Evolutionary conservation across 2,888 invertebrate species (phyloP), one percentile per base, ranked within the genome.

Genomic region (Meiosimyza decipiens): DNA sequence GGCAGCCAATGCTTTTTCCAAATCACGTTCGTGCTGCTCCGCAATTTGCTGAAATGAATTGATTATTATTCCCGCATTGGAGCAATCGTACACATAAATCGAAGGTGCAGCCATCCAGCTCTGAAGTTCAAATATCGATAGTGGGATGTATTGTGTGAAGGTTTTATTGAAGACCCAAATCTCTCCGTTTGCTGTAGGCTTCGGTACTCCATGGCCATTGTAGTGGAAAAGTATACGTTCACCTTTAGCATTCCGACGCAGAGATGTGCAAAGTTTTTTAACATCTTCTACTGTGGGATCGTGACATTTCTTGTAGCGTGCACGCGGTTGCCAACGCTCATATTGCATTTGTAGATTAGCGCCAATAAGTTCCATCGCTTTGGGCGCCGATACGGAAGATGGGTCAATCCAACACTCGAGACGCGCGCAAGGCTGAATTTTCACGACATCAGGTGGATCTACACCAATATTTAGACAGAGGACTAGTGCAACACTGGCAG

Each of bases 31-130:
- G 84, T 97, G 97, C 83, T 97, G 97, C 40, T 93, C 93, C 4
- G 97, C 97, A 88, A 96, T 97, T 78, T 92, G 91, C 82, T 93
- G 92, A 88, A 96, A 96, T 73, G 93, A 93, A 79, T 98, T 95
- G 62, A 99, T 92, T 81, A 99, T 97, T 80, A 97, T 94, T 74
- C 98, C 99, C 15, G 99, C 99, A 89, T 97, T 98, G 71, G 98
- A 97, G 88, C 99, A 99, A 88, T 99, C 99, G 88, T 98, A 99
- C 28, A 99, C 98, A 88, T 98, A 99, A 77, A 99, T 97, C 68
- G 98, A 98, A 0, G 99, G 99, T 72, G 96, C 94, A 71, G 98
- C 98, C 98, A 99, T 98, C 99, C 99, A 99, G 62, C 94, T 93
- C 90, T 99, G 99, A 73, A 99, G 90, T 89, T 99, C 99, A 88